phyloP scores from a whole-genome alignment of 2,113 vertebrate genomes.

The Leptobrachium ailaonicum region DNA sequence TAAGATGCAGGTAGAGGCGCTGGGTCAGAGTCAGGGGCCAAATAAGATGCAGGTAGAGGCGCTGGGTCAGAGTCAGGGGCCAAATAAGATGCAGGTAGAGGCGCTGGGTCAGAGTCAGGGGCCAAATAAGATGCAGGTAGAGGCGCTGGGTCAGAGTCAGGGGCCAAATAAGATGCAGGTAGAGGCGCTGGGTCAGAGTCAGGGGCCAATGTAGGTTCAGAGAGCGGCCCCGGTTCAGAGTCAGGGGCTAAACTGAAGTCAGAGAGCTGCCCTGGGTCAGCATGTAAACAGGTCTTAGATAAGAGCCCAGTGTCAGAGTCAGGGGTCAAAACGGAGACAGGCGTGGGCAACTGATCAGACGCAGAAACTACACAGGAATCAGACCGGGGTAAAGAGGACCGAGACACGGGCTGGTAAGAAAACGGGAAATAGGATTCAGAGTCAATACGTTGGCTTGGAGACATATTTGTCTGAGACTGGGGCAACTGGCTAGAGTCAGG shows the following conservation, averaged over 20 bases:
- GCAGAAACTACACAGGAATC: not conserved
- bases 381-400: not conserved
- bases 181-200: not conserved
- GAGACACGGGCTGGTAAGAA: not conserved
- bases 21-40: not conserved
- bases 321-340: not conserved
- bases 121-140: not conserved
- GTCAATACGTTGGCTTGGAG: not conserved
- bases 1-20: no score
- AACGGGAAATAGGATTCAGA: not conserved
- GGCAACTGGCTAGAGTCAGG: not conserved
- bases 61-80: not conserved
- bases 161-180: not conserved
- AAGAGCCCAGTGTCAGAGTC: not conserved
- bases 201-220: not conserved
- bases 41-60: not conserved
- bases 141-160: no score
- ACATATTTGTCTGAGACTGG: not conserved
- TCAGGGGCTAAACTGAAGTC: not conserved
- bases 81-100: not conserved
- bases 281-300: not conserved
- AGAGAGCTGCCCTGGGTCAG: not conserved
- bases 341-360: not conserved
- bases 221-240: not conserved
- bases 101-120: not conserved